Base-by-base conservation (phyloP, 2,797 vertebrate genomes). In the Margarornis squamiger region DNA sequence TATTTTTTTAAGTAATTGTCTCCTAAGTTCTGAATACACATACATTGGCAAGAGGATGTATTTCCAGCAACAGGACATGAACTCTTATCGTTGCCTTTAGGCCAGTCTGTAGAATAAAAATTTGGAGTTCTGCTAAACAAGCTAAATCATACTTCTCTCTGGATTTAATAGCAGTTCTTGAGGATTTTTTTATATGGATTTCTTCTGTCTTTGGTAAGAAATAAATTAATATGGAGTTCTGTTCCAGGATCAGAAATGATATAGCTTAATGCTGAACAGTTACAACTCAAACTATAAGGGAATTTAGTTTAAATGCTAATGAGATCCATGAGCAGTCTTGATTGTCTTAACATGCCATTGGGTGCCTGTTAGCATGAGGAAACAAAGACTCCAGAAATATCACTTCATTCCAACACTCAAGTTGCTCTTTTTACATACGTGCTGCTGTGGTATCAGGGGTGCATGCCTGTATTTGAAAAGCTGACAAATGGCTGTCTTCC, bases 401-500 rank as follows among this genome's bases (percentile, higher is more conserved):
- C 29, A 19, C 21, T 83, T 58, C 4, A n/a, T 83, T 87, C 58
- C 19, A 74, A 51, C 36, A 62, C 58, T 5, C 41, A 61, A 32
- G 7, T 74, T 88, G 86, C 77, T 87, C 38, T 46, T 96, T 96
- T 92, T 80, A 10, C 41, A 12, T 90, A 92, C 48, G 16, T 96
- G 86, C 41, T 93, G 57, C 63, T 91, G 1, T 27, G 91, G 20
- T 34, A 91, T 88, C 27, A 22, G 84, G 88, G 27, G 29, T 2
- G 4, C 54, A 76, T 34, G 66, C 45, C 75, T 89, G 20, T 59
- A 36, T 85, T 93, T 95, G 67, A 70, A 91, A 96, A 90, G 38
- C 38, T 93, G 77, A 72, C 46, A 96, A 82, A 82, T 96, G 95
- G 78, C 91, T 91, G 9, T 86, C 45, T 93, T 97, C 93, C 95